Percentiles rank a stretch among this genome's conserved stretches.
These are phyloP conservation scores for Etheostoma spectabile DNA, from an alignment of 2,113 vertebrate genomes.

Conservation along the genomic window DNA sequence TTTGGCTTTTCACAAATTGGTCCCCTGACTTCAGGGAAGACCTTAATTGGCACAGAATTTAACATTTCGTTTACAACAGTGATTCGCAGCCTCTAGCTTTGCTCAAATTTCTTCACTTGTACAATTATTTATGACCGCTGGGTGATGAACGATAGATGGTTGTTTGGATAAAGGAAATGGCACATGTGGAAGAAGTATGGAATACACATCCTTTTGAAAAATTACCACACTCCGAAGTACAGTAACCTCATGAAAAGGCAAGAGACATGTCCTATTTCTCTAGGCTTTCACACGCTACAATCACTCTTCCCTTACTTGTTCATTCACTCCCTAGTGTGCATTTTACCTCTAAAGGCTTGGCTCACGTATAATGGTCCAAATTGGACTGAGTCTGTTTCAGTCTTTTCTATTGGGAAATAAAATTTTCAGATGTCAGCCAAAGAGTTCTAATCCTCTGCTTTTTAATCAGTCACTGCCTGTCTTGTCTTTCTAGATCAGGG, in stretches of 20 bases:
- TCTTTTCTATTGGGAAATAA: neutral
- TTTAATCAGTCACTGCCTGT: neutral
- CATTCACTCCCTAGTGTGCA: constrained; percentile 5
- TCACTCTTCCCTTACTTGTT: neutral
- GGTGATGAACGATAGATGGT: neutral
- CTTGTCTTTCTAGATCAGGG: neutral
- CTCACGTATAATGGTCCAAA: no score
- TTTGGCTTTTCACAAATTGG: neutral
- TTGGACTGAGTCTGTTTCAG: neutral
- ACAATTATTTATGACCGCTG: constrained; percentile 30
- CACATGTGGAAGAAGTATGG: neutral
- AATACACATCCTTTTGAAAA: constrained; percentile 37
- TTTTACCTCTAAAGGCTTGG: neutral
- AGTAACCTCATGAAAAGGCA: constrained; percentile 11
- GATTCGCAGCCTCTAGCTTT: constrained; percentile 1
- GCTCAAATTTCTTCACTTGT: neutral
- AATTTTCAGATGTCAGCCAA: neutral
- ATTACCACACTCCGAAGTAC: constrained; percentile 33
- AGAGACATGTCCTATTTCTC: neutral
- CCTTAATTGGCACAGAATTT: constrained; percentile 31
- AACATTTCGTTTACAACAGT: neutral
- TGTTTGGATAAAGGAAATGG: neutral
- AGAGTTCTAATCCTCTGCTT: neutral
- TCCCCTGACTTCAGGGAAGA: neutral
- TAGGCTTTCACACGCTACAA: neutral